These are phyloP conservation scores for Tragopan temminckii DNA, from an alignment of 2,797 vertebrate genomes.

Conservation along the genomic window DNA sequence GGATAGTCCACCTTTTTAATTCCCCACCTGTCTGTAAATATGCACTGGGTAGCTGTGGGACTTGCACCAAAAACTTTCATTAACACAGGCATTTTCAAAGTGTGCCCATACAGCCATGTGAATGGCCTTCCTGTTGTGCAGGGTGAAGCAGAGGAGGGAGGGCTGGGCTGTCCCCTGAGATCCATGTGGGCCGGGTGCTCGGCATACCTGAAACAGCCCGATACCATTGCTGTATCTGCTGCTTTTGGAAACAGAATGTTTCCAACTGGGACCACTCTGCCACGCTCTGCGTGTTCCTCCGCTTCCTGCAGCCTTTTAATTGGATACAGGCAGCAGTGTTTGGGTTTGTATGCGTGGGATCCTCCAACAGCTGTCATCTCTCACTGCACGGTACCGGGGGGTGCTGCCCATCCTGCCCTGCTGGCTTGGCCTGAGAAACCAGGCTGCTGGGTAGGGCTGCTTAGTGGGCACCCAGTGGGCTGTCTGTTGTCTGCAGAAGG, in stretches of 20 bases:
- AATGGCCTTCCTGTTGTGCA: not conserved
- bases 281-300: not conserved
- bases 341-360: not conserved
- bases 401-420: not conserved
- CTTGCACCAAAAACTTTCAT: constrained; percentile 10
- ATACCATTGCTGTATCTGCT: not conserved
- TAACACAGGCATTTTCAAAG: not conserved
- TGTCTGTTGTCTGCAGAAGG: not conserved
- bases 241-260: not conserved
- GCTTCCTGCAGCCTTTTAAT: not conserved
- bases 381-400: not conserved
- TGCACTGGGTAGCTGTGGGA: not conserved
- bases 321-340: not conserved
- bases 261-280: not conserved
- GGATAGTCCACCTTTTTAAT: not conserved
- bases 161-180: not conserved
- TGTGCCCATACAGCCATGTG: not conserved
- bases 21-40: not conserved
- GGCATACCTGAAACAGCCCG: not conserved
- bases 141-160: not conserved
- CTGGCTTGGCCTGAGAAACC: not conserved
- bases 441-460: not conserved
- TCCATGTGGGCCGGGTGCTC: no score
- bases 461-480: not conserved
- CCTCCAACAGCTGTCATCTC: not conserved